Base-by-base conservation (phyloP, 2,113 vertebrate genomes). In the Gadus chalcogrammus region DNA sequence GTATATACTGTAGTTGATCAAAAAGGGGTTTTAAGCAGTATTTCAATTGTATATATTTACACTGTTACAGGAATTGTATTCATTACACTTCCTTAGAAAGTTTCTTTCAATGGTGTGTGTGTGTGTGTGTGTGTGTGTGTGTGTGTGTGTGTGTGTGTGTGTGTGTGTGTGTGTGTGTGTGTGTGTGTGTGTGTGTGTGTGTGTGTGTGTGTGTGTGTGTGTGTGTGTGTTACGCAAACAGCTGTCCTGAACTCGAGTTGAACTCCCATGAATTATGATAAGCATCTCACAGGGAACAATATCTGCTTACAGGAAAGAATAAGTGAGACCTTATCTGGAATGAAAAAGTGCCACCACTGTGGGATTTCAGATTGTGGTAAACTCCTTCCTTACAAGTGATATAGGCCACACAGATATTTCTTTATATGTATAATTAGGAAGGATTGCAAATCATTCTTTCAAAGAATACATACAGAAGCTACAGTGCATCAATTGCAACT, bases 261-360 rank as follows among this genome's bases (percentile, higher is more conserved):
- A 90, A 91, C 89, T 77, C 71, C 68, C 74, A 74, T 82, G 82
- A 81, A 87, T 79, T 82, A 80, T 79, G 87, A 87, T 87, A 87
- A 73, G 80, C 79, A 87, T 90, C 88, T 71, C 75, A 48, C 68
- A 79, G 81, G 72, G 73, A 84, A 87, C 86, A 89, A 76, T 87
- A 72, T 80, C 77, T 76, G 73, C 82, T 89, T 82, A 89, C 79
- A 87, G 72, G 27, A 71, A 73, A 70, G 72, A 66, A 79, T 81
- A 70, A 80, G 75, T 85, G 81, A 87, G 71, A 80, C 70, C 77
- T 76, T 86, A 73, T 81, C 76, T 81, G 82, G 71, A 75, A 82
- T 78, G 84, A 85, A 86, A 80, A 70, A 76, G 77, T 76, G 74
- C 76, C 70, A 70, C 76, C 78, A 84, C 72, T 77, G 77, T 80